These are phyloP conservation scores for Habropoda laboriosa DNA, from an alignment of 1,140 invertebrate species.

Conservation along the genomic window DNA sequence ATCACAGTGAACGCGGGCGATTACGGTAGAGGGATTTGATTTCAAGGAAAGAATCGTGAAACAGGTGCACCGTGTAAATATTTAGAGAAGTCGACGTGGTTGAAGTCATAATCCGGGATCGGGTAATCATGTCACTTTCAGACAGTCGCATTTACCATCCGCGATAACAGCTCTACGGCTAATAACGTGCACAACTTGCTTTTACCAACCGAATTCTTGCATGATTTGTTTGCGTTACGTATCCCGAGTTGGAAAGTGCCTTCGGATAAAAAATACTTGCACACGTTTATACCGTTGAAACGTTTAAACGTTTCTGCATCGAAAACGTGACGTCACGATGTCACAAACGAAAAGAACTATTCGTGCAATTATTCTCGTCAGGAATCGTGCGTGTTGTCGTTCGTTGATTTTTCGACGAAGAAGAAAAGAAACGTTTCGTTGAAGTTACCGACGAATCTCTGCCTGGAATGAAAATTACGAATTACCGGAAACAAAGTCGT, in stretches of 20 bases:
- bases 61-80: constrained; percentile 46
- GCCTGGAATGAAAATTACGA: not conserved
- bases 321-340: not conserved
- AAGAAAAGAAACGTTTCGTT: not conserved
- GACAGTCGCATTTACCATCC: constrained; percentile 29
- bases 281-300: not conserved
- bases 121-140: constrained; percentile 32
- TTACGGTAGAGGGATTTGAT: constrained; percentile 12
- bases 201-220: constrained; percentile 5
- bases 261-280: not conserved
- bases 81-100: constrained; percentile 33
- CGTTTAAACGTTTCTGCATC: not conserved
- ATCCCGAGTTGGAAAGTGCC: constrained; percentile 35
- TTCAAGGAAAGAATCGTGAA: constrained; percentile 24
- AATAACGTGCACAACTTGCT: not conserved
- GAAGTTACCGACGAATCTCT: constrained; percentile 13
- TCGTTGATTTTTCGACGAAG: not conserved
- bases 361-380: no score
- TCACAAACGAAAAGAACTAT: not conserved
- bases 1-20: not conserved
- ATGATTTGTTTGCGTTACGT: not conserved
- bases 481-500: not conserved
- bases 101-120: constrained; percentile 36
- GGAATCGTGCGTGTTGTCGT: not conserved
- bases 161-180: constrained; percentile 28